Evolutionary conservation across 2,888 invertebrate species (phyloP), one percentile per base, ranked within the genome.

Genomic region (Tubulanus polymorphus): DNA sequence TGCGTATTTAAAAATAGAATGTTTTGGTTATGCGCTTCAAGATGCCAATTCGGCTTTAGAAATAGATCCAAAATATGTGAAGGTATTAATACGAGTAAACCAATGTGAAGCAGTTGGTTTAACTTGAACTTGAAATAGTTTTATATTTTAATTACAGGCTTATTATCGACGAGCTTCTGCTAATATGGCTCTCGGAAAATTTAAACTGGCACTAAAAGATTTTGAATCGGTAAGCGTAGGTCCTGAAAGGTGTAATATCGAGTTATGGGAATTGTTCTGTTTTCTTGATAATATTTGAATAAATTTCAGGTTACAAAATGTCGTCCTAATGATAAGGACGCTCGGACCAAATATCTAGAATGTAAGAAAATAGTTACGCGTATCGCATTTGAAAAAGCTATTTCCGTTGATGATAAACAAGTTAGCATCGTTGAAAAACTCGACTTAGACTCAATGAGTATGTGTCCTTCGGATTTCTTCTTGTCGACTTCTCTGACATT

Each of bases 81-180:
- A 99, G 77, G 81, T 80, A 68, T 32, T 32, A n/a, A 32, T 10
- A 32, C 35, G 23, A 55, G n/a, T 55, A 30, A 20, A 18, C 10
- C 20, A n/a, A 30, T 28, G 28, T 18, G 10, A 37, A 12, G 23
- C 49, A 20, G 35, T 12, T 28, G 48, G 48, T 20, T 51, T 8
- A 20, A 23, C 53, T n/a, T 2, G 32, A 18, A 28, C 23, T 28
- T 27, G 45, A 32, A 37, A 26, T 49, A 37, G 1, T 54, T 35
- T 51, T 12, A 27, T 15, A 29, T 18, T 15, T 26, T 51, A 57
- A 51, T 64, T 64, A 23, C 66, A 79, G 83, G 97, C 94, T 0
- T 99, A 94, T 78, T 99, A 97, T 79, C 85, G 99, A 70, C 84
- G 97, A 73, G 99, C 97, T 0, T 93, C 93, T 1, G 90, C 99